Evolutionary conservation across 2,888 invertebrate species (phyloP).

Genomic region (Lacanobia wlatinum): DNA sequence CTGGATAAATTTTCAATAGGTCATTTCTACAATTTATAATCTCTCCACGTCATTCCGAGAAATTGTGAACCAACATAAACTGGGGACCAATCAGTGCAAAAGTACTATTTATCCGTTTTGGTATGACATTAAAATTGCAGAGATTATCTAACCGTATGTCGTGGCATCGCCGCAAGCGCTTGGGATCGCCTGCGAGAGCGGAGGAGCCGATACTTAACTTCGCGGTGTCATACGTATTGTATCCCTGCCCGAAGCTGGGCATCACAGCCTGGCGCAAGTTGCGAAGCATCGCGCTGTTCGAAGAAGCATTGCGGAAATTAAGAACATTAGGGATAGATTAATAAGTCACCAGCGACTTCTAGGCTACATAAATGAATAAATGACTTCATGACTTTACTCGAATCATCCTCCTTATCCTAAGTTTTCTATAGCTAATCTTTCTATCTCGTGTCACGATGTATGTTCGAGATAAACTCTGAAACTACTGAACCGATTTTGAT

Average conservation of each 20-base stretch:
- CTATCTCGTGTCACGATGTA: too few relatives aligned
- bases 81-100: too few relatives aligned
- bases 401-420: neutral
- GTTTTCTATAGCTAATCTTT: neutral
- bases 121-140: too few relatives aligned
- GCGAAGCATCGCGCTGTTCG: slow-evolving; percentile 28
- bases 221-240: neutral
- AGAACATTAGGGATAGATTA: neutral
- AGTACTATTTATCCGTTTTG: too few relatives aligned
- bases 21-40: too few relatives aligned
- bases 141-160: slow-evolving; percentile 37
- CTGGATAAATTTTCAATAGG: too few relatives aligned
- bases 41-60: too few relatives aligned
- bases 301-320: neutral
- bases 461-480: too few relatives aligned
- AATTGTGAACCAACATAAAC: too few relatives aligned
- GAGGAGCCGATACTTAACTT: slow-evolving; percentile 8
- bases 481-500: too few relatives aligned
- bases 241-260: slow-evolving; percentile 27
- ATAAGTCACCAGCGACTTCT: neutral
- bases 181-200: slow-evolving; percentile 47
- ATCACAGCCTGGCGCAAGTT: slow-evolving; percentile 54
- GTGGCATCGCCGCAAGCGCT: slow-evolving; percentile 22
- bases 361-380: neutral
- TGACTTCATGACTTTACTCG: neutral